A percentile compares a stretch with the other conserved stretches of the same genome.
Conservation (phyloP, 2,888 invertebrate genomes). For the Melipona bicolor region DNA sequence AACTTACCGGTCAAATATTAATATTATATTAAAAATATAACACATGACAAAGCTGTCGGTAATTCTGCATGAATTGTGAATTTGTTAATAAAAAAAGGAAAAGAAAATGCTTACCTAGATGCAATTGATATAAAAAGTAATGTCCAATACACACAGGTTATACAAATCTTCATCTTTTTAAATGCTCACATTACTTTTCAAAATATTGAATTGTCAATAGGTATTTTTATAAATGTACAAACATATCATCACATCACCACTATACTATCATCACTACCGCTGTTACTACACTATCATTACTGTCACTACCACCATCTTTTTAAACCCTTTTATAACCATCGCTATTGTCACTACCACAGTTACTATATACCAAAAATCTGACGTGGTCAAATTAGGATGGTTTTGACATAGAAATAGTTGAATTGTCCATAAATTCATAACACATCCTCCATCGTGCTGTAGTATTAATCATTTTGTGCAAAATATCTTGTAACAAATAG, state of each 20-base stretch:
- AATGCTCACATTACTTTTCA: conserved; percentile 36
- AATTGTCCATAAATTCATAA: conserved; percentile 4
- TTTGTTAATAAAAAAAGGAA: conserved; percentile 42
- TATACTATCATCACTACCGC: conserved; percentile 28
- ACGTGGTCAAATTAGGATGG: conserved; percentile 26
- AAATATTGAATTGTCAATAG: conserved; percentile 28
- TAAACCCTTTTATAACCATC: conserved; percentile 24
- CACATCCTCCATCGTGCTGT: background rate
- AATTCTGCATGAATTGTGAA: background rate
- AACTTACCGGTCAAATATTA: conserved; percentile 14
- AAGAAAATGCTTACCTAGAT: conserved; percentile 85
- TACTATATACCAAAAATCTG: conserved; percentile 11
- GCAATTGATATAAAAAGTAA: conserved; percentile 87
- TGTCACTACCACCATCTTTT: conserved; percentile 7
- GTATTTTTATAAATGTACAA: conserved; percentile 13
- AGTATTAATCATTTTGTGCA: background rate
- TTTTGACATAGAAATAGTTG: conserved; percentile 1
- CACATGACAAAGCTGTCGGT: background rate
- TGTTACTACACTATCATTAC: conserved; percentile 26
- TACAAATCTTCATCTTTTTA: conserved; percentile 86
- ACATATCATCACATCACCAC: conserved; percentile 28
- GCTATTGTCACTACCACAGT: conserved; percentile 27
- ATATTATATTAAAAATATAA: conserved; percentile 1
- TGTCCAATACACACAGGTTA: conserved; percentile 87
- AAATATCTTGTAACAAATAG: conserved; percentile 1